These are phyloP conservation scores for Heteromurus nitidus DNA, from an alignment of 2,888 invertebrate genomes.

Conservation along the genomic window DNA sequence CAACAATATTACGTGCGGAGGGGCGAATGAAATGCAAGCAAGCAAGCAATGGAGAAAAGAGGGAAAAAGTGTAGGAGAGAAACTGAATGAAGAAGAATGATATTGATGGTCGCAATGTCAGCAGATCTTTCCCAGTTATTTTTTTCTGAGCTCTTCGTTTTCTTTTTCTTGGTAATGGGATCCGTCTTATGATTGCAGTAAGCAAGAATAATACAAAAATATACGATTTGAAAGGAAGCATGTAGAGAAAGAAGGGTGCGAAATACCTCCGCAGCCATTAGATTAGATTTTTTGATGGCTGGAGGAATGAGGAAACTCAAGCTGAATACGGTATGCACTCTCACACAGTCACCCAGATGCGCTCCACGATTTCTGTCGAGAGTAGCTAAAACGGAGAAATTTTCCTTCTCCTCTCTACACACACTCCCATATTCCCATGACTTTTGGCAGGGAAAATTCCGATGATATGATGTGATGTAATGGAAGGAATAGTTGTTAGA, in stretches of 20 bases:
- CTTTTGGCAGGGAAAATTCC: conserved; percentile 51
- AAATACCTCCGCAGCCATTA: conserved; percentile 54
- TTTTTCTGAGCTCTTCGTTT: background rate
- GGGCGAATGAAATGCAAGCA: conserved; percentile 6
- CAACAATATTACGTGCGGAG: background rate
- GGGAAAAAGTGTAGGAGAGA: too few species aligned
- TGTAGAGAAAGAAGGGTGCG: conserved; percentile 42
- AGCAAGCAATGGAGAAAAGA: background rate
- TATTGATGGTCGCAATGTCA: conserved; percentile 65
- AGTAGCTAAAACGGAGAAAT: conserved; percentile 11
- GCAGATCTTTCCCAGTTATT: conserved; percentile 53
- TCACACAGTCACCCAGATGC: conserved; percentile 4
- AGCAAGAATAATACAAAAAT: conserved; percentile 36
- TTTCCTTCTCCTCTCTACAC: background rate
- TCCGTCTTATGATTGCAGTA: conserved; percentile 28
- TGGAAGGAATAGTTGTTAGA: conserved; percentile 53
- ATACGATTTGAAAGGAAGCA: conserved; percentile 21
- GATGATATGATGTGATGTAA: conserved; percentile 65
- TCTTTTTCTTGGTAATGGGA: conserved; percentile 22
- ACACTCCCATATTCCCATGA: conserved; percentile 45
- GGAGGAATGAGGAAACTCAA: conserved; percentile 13
- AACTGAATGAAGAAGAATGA: conserved; percentile 38
- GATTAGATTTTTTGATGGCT: conserved; percentile 46
- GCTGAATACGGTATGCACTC: background rate
- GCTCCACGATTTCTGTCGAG: background rate